Evolutionary conservation across 2,113 vertebrate genomes (phyloP).

Genomic region (Plectropomus leopardus): DNA sequence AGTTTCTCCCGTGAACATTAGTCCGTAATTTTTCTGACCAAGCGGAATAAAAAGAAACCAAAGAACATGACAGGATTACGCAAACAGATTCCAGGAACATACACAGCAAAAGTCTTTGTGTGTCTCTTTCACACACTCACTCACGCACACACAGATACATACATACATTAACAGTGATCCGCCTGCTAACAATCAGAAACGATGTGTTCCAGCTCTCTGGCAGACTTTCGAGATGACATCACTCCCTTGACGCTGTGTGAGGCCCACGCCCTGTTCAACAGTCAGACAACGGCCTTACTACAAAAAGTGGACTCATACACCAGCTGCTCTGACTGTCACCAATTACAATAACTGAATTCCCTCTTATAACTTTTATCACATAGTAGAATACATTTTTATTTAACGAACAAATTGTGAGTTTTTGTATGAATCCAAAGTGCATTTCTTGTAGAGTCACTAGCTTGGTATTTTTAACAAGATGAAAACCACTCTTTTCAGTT

Average conservation of each 20-base stretch:
- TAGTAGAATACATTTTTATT: not conserved
- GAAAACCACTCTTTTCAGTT: not conserved
- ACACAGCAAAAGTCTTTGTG: constrained; percentile 4
- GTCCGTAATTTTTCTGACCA: constrained; percentile 62
- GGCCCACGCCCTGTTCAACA: constrained; percentile 68
- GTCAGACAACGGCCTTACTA: not conserved
- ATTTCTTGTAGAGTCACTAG: not conserved
- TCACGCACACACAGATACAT: constrained; percentile 34
- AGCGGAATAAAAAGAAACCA: constrained; percentile 64
- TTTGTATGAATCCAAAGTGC: not conserved
- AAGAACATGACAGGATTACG: constrained; percentile 34
- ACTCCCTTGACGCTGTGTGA: constrained; percentile 66
- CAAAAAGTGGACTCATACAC: constrained; percentile 8
- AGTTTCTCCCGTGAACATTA: constrained; percentile 51
- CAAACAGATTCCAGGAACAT: constrained; percentile 26
- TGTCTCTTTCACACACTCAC: not conserved
- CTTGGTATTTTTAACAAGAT: not conserved
- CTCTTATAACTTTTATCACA: not conserved
- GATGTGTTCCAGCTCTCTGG: constrained; percentile 71
- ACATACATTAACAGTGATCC: constrained; percentile 22
- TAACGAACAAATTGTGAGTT: not conserved
- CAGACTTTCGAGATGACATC: constrained; percentile 76
- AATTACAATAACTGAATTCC: not conserved
- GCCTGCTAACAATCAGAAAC: constrained; percentile 71
- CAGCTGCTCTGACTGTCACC: constrained; percentile 6